Percentiles rank a stretch among this genome's conserved stretches.
Conservation (phyloP, 2,888 invertebrate species). For the Buathra laborator region DNA sequence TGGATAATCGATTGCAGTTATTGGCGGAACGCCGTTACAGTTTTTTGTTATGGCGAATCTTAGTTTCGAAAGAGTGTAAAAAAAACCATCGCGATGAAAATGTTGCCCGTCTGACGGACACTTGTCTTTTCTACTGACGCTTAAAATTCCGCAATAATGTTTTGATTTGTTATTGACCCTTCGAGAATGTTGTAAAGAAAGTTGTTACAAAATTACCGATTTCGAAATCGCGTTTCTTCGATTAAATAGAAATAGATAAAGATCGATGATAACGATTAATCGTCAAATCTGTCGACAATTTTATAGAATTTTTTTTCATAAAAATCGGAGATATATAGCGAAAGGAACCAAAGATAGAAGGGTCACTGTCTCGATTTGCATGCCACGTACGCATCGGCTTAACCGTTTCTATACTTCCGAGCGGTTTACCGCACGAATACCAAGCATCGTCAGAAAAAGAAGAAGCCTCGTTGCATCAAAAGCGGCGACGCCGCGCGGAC, state of each 20-base stretch:
- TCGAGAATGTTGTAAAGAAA: too few species aligned
- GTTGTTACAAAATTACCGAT: too few species aligned
- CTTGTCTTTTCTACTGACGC: background rate
- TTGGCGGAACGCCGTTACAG: conserved; percentile 12
- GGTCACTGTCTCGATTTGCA: conserved; percentile 19
- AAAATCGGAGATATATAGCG: background rate
- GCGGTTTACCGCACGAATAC: conserved; percentile 11
- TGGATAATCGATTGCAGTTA: conserved; percentile 49
- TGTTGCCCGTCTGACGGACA: background rate
- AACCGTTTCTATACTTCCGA: background rate
- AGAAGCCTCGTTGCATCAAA: conserved; percentile 14
- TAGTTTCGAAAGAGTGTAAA: background rate
- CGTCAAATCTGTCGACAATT: background rate
- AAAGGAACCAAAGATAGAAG: background rate
- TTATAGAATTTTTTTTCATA: background rate
- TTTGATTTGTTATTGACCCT: background rate
- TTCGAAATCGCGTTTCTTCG: too few species aligned
- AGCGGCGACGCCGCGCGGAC: conserved; percentile 18
- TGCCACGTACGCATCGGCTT: background rate
- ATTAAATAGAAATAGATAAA: background rate
- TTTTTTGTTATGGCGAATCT: background rate
- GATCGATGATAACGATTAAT: background rate
- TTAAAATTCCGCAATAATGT: background rate
- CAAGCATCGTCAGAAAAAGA: background rate
- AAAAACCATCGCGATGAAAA: background rate